A percentile compares a stretch with the other conserved stretches of the same genome.
Conservation (phyloP, 2,113 vertebrate species). For the Laticauda colubrina region DNA sequence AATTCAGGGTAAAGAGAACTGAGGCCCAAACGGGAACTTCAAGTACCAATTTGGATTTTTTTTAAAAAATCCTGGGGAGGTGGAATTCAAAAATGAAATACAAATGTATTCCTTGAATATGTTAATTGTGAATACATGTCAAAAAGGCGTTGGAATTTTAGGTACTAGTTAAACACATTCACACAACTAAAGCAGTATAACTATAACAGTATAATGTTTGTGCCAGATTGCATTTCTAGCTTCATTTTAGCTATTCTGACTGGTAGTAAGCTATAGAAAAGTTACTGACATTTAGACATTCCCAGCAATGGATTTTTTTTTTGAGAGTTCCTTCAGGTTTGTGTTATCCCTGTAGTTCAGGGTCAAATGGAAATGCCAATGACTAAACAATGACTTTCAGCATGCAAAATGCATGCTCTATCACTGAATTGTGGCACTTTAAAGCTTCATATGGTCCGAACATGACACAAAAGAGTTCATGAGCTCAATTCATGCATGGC, state of each 20-base stretch:
- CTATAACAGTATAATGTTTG: not conserved
- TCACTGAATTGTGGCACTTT: too few relatives aligned
- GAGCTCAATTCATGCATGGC: too few relatives aligned
- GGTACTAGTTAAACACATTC: not conserved
- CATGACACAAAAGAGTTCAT: too few relatives aligned
- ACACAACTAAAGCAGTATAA: not conserved
- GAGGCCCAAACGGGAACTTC: not conserved
- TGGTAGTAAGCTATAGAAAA: not conserved
- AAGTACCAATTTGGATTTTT: not conserved
- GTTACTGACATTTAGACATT: not conserved
- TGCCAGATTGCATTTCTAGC: not conserved
- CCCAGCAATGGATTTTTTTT: not conserved
- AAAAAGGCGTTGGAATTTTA: not conserved
- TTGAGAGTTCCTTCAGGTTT: not conserved
- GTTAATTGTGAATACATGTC: not conserved
- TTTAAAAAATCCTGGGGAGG: not conserved
- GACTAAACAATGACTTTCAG: too few relatives aligned
- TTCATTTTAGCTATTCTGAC: not conserved
- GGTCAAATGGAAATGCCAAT: too few relatives aligned
- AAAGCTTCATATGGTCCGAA: too few relatives aligned
- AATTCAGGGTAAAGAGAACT: not conserved
- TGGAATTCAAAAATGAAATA: not conserved
- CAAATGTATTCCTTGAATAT: not conserved
- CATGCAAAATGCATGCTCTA: too few relatives aligned
- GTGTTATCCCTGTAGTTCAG: not conserved